Percentiles rank a stretch among this genome's conserved stretches.
Conservation (phyloP, 2,797 vertebrate species). For the Cuculus canorus region DNA sequence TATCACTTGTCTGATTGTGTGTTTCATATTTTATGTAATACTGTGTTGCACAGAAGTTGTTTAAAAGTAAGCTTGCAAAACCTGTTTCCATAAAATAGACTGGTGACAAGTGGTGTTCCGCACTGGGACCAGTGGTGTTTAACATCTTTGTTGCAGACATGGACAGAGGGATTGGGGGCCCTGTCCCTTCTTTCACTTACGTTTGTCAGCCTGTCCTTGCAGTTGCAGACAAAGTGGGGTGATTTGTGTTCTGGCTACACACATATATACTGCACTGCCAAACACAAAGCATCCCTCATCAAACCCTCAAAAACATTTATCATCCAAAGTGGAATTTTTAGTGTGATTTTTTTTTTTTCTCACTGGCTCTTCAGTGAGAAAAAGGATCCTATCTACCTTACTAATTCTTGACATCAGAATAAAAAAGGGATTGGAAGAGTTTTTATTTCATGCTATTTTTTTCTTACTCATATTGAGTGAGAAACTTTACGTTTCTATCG, state of each 20-base stretch:
- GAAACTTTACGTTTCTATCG: not conserved
- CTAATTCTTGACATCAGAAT: not conserved
- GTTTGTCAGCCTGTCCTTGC: not conserved
- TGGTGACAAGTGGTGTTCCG: too few species aligned
- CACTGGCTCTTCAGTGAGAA: not conserved
- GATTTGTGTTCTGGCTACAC: not conserved
- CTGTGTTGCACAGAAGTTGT: too few species aligned
- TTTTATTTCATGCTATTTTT: not conserved
- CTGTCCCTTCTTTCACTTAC: not conserved
- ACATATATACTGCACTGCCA: not conserved
- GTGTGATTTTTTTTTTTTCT: not conserved
- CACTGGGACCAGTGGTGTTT: too few species aligned
- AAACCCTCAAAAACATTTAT: not conserved
- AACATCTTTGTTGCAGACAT: too few species aligned
- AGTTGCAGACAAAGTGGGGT: not conserved
- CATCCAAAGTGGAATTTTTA: not conserved
- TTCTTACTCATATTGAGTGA: not conserved
- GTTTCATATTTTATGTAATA: rapidly evolving
- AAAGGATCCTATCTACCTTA: not conserved
- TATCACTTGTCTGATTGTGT: rapidly evolving
- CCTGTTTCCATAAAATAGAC: too few species aligned
- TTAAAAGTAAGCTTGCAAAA: too few species aligned
- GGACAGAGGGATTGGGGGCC: too few species aligned
- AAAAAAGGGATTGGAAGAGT: not conserved
- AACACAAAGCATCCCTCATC: not conserved